These are phyloP conservation scores for Melanerpes aurifrons DNA, from an alignment of 2,113 vertebrate species.

Conservation along the genomic window DNA sequence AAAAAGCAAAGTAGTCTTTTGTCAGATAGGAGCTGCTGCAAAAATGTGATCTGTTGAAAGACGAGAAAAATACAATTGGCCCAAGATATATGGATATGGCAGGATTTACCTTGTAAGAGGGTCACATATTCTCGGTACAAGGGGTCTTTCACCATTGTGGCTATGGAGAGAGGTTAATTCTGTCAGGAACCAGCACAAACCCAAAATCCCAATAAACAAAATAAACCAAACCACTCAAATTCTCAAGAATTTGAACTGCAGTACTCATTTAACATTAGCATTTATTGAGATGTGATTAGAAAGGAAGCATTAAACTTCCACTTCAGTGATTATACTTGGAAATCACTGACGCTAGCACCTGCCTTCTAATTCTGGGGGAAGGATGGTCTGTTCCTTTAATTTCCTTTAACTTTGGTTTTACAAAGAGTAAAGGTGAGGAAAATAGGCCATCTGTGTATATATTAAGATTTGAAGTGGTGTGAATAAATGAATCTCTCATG, in stretches of 20 bases:
- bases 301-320: constrained; percentile 14
- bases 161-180: not conserved
- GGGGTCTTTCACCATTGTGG: not conserved
- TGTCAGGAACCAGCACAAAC: not conserved
- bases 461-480: not conserved
- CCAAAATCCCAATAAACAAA: not conserved
- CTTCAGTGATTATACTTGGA: not conserved
- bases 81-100: not conserved
- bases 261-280: not conserved
- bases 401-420: not conserved
- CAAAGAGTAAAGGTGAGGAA: not conserved
- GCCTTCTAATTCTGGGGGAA: not conserved
- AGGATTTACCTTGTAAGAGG: not conserved
- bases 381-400: not conserved
- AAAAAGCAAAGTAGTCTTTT: constrained; percentile 1
- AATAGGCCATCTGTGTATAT: not conserved
- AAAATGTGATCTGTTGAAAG: not conserved
- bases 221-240: not conserved
- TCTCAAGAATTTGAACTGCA: not conserved
- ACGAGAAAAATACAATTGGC: not conserved
- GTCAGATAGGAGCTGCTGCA: not conserved
- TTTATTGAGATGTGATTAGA: not conserved
- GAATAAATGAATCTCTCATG: not conserved
- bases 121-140: not conserved
- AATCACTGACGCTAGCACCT: constrained; percentile 10